Conservation (phyloP, 2,113 vertebrate species). For the Natator depressus region DNA sequence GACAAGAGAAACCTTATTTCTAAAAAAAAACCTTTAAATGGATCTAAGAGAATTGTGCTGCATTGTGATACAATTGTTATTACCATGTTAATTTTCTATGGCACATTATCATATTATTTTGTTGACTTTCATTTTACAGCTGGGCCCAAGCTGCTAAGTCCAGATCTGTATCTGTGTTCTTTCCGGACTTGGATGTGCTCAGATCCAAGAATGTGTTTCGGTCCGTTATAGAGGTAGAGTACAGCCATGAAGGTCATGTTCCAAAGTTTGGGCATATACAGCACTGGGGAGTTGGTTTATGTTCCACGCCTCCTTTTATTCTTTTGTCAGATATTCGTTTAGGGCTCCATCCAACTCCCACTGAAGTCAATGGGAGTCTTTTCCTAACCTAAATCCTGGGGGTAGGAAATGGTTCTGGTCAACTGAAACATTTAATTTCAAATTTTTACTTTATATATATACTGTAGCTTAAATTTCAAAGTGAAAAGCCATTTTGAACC, state of each 20-base stretch:
- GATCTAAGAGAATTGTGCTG: too few species aligned
- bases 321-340: background rate
- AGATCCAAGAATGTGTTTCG: background rate
- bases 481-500: background rate
- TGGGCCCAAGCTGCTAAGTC: background rate
- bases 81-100: too few species aligned
- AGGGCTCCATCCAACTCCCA: background rate
- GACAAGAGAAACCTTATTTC: too few species aligned
- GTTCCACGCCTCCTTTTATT: background rate
- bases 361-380: background rate
- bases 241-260: background rate
- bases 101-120: background rate
- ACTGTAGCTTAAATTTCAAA: background rate
- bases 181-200: background rate
- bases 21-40: too few species aligned
- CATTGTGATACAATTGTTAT: too few species aligned
- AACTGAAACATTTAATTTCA: background rate
- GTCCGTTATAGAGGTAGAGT: background rate
- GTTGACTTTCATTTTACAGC: background rate
- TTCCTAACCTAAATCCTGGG: too few species aligned
- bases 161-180: background rate
- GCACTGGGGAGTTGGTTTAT: fast-evolving
- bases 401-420: background rate
- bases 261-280: background rate
- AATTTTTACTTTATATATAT: background rate